Conservation (phyloP, 2,113 vertebrate genomes). For the Marmota flaviventris region DNA sequence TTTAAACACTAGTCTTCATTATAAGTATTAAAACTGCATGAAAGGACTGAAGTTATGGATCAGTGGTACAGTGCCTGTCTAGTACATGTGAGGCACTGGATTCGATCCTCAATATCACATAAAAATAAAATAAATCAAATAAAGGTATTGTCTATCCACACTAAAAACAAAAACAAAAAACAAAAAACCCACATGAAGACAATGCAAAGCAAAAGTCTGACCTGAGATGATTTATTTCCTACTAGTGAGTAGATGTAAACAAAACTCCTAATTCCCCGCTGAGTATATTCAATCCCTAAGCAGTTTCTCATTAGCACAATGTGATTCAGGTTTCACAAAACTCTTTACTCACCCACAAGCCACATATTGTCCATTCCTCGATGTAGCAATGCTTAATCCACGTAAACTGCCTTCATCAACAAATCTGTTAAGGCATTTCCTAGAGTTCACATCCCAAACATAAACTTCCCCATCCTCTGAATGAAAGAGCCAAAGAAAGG, state of each 20-base stretch:
- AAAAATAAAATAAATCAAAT: too few species aligned
- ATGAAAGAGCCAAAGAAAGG: background rate
- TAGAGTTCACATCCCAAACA: constrained; percentile 95
- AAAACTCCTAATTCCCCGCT: background rate
- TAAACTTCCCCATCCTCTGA: constrained; percentile 95
- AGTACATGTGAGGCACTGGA: too few species aligned
- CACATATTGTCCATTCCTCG: constrained; percentile 93
- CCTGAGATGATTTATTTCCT: background rate
- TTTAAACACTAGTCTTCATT: too few species aligned
- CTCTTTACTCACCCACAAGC: constrained; percentile 94
- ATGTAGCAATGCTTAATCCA: constrained; percentile 92
- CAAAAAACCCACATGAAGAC: background rate
- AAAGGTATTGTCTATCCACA: too few species aligned
- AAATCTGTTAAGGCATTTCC: constrained; percentile 93
- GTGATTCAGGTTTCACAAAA: background rate
- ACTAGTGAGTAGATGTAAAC: background rate
- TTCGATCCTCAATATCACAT: too few species aligned
- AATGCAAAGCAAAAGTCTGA: constrained; percentile 17
- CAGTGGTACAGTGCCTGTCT: too few species aligned
- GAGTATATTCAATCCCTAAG: background rate
- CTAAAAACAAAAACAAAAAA: too few species aligned
- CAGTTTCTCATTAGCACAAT: background rate
- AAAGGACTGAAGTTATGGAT: too few species aligned
- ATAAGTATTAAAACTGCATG: background rate
- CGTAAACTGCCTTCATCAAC: constrained; percentile 94